Evolutionary conservation across 2,113 vertebrate genomes (phyloP).

Genomic region (Eurypyga helias): DNA sequence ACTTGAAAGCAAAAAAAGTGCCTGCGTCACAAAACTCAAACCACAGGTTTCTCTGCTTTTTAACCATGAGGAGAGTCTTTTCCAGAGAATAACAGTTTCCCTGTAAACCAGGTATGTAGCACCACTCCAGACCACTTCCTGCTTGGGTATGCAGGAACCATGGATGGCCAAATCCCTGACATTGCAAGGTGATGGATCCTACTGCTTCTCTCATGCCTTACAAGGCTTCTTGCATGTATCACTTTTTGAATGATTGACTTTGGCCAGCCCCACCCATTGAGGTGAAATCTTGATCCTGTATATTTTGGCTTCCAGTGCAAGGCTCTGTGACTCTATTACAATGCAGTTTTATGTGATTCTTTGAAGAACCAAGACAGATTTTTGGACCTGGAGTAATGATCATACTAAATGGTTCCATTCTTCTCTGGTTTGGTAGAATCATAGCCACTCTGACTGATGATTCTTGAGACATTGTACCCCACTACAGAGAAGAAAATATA

Average conservation of each 20-base stretch:
- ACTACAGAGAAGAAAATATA: not conserved
- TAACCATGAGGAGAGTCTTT: not conserved
- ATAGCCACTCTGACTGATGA: not conserved
- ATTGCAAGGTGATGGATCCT: not conserved
- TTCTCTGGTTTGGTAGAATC: not conserved
- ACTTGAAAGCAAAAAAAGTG: not conserved
- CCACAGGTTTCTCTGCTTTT: not conserved
- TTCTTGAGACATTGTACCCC: not conserved
- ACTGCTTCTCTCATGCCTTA: not conserved
- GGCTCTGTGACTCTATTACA: not conserved
- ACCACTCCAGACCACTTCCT: fast-evolving
- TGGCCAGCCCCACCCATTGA: not conserved
- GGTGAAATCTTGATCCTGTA: not conserved
- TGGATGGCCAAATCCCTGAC: not conserved
- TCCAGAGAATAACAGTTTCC: not conserved
- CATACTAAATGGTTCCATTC: not conserved
- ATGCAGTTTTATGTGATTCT: not conserved
- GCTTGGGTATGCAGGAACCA: not conserved
- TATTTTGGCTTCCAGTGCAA: not conserved
- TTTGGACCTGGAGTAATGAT: not conserved
- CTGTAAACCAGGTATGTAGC: not conserved
- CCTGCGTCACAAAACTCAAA: not conserved
- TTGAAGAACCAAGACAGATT: not conserved
- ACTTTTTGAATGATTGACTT: not conserved
- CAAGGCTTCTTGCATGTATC: not conserved